Conservation (phyloP, 2,888 invertebrate genomes). For the Deilephila porcellus region DNA sequence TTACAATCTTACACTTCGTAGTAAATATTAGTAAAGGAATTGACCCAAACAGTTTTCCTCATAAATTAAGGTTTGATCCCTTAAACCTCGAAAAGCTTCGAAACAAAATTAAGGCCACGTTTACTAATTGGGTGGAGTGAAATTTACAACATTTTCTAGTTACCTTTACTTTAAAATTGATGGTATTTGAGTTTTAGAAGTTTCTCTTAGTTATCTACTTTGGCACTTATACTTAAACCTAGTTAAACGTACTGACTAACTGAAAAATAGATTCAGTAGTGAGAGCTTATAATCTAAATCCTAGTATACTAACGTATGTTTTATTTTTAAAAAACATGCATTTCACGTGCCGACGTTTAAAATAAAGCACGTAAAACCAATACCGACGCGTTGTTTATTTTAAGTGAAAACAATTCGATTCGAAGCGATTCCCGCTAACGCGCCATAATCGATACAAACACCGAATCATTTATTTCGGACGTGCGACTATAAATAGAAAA, state of each 20-base stretch:
- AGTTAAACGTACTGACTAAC: no score
- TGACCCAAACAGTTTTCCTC: not conserved
- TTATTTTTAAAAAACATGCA: not conserved
- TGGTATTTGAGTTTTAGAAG: not conserved
- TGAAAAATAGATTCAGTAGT: no score
- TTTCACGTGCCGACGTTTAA: not conserved
- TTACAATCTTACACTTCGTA: no score
- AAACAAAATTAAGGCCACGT: not conserved
- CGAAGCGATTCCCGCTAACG: not conserved
- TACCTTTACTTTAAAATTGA: not conserved
- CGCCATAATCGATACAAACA: not conserved
- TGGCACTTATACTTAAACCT: no score
- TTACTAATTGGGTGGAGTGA: constrained; percentile 4
- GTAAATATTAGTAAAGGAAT: not conserved
- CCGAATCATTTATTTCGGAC: not conserved
- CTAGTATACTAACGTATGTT: no score
- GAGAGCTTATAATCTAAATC: no score
- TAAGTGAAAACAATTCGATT: not conserved
- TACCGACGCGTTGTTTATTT: not conserved
- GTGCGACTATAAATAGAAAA: constrained; percentile 8
- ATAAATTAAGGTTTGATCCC: constrained; percentile 10
- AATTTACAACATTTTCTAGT: not conserved
- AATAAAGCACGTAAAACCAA: not conserved
- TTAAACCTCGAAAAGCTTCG: constrained; percentile 4
- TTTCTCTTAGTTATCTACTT: no score